phyloP scores from a whole-genome alignment of 2,797 vertebrate species.

The Gastrophryne carolinensis region DNA sequence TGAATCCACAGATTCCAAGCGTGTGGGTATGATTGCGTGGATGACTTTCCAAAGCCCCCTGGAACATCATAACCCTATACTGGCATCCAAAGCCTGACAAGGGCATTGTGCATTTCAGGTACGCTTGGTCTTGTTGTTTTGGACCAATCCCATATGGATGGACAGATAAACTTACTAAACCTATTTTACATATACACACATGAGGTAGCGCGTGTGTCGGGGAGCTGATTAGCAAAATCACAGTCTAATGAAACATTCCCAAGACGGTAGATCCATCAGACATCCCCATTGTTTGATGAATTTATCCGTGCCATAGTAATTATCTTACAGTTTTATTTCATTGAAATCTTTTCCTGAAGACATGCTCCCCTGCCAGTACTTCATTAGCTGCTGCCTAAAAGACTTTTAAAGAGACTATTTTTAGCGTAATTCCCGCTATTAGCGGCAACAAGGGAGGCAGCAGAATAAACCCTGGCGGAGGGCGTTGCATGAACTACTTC shows the following conservation, averaged over 20 bases:
- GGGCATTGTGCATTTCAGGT: no score
- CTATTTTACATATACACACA: no score
- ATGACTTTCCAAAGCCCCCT: no score
- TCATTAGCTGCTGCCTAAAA: slow-evolving; percentile 44
- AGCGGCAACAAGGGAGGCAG: slow-evolving; percentile 9
- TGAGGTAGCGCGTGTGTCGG: not conserved
- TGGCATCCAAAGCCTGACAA: no score
- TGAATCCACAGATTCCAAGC: no score
- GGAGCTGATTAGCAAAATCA: slow-evolving; percentile 16
- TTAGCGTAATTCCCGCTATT: slow-evolving; percentile 24
- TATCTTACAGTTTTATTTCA: slow-evolving; percentile 39
- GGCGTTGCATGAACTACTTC: not conserved
- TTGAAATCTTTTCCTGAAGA: slow-evolving; percentile 38
- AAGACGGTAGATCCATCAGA: not conserved
- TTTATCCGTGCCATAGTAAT: slow-evolving; percentile 41
- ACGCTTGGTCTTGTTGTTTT: no score
- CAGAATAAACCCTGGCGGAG: slow-evolving; percentile 5
- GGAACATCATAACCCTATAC: no score
- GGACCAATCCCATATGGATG: not conserved
- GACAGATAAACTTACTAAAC: not conserved
- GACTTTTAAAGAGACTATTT: slow-evolving; percentile 36
- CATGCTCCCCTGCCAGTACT: slow-evolving; percentile 29
- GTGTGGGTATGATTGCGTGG: no score
- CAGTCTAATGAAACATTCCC: slow-evolving; percentile 36
- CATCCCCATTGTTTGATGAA: slow-evolving; percentile 29